phyloP scores from a whole-genome alignment of 2,888 invertebrate genomes.

The Dyspetes luteomarginatus region DNA sequence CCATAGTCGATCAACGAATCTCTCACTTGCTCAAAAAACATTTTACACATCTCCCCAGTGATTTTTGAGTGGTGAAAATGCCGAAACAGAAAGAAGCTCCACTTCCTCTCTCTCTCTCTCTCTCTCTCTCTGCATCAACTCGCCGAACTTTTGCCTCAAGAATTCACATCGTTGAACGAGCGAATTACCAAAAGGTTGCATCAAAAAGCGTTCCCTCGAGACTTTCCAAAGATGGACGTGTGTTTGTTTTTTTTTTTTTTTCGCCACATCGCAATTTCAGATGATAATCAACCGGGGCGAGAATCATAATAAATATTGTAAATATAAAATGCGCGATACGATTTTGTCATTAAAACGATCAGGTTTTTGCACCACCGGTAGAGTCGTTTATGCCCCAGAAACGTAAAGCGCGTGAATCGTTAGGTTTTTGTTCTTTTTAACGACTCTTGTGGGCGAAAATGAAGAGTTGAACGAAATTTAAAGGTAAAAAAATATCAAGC shows the following conservation, averaged over 20 bases:
- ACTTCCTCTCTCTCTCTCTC: too few relatives aligned
- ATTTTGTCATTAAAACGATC: neutral
- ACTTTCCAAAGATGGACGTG: conserved; percentile 32
- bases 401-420: neutral
- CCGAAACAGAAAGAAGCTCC: neutral
- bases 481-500: neutral
- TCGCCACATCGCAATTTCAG: conserved; percentile 3
- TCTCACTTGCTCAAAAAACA: conserved; percentile 40
- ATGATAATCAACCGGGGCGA: neutral
- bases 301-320: conserved; percentile 16
- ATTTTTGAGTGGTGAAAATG: conserved; percentile 8
- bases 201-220: neutral
- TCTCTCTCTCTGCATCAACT: neutral
- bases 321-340: neutral
- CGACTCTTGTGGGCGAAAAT: neutral
- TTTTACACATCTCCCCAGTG: conserved; percentile 1
- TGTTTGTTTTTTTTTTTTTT: conserved; percentile 10
- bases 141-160: neutral
- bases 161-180: neutral
- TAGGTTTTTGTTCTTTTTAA: neutral
- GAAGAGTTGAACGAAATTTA: neutral
- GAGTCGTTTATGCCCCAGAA: neutral
- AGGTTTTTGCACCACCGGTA: neutral
- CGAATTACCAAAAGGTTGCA: neutral
- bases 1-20: conserved; percentile 18